phyloP scores from a whole-genome alignment of 2,113 vertebrate species.

The Colistium nudipinnis region DNA sequence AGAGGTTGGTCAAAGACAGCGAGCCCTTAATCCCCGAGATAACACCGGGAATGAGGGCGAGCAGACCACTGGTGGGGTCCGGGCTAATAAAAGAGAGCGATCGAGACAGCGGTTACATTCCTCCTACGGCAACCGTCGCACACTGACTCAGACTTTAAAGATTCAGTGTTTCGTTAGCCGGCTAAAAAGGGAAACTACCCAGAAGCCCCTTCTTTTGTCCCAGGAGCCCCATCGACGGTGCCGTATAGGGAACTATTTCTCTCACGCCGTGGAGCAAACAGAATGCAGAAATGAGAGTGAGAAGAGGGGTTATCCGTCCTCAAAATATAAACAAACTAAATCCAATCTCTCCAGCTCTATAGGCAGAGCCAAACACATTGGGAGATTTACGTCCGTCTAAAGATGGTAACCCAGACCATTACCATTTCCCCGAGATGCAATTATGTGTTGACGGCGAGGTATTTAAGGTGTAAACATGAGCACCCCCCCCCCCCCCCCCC shows the following conservation, averaged over 20 bases:
- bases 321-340: not conserved
- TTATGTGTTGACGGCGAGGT: constrained; percentile 48
- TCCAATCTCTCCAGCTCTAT: too few species aligned
- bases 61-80: constrained; percentile 55
- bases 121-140: constrained; percentile 34
- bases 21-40: constrained; percentile 80
- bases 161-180: constrained; percentile 52
- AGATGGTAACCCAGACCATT: constrained; percentile 18
- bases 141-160: constrained; percentile 62
- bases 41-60: constrained; percentile 69
- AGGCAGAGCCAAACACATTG: not conserved
- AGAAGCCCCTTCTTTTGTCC: constrained; percentile 9
- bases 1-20: constrained; percentile 57
- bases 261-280: not conserved
- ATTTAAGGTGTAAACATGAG: constrained; percentile 38
- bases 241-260: not conserved
- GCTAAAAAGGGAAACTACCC: constrained; percentile 59
- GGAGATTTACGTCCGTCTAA: constrained; percentile 3
- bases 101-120: constrained; percentile 70
- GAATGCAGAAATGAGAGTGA: not conserved
- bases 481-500: constrained; percentile 2
- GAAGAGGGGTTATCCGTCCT: too few species aligned
- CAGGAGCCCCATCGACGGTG: constrained; percentile 6
- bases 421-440: constrained; percentile 10
- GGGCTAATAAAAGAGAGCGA: constrained; percentile 76